Base-by-base conservation (phyloP, 2,888 invertebrate species). In the Pachliopta kotzebuea region DNA sequence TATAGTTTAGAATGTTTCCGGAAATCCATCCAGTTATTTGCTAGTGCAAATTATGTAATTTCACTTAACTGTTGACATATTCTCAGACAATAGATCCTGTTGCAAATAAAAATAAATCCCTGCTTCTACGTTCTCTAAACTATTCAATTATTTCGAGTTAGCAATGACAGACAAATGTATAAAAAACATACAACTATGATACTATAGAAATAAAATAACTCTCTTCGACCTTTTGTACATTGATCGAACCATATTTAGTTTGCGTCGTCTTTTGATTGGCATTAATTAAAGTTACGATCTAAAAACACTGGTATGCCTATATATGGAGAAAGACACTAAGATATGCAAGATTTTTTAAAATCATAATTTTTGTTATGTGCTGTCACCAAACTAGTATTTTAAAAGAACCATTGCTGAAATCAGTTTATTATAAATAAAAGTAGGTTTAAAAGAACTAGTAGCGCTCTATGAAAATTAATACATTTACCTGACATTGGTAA, bases 401-500 rank as follows among this genome's bases (percentile, higher is more conserved):
- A n/a, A n/a, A 45, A 45, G 18, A n/a, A 14, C 11, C 4, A 37
- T 14, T 37, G 37, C 11, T 37, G 26, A 6, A 37, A 37, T 37
- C 37, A 14, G 9, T 37, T 37, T 11, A 37, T 14, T 6, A 37
- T 45, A 1, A n/a, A 7, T n/a, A 42, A 42, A 42, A 4, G 6
- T n/a, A 45, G 7, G 8, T 18, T 45, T 45, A n/a, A 45, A n/a
- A 45, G 45, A n/a, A n/a, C 3, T 45, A 45, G 7, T 45, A 9
- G 14, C 14, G 37, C 14, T 1, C 37, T 37, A 11, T 37, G 14
- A 37, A 37, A 37, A 14, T 1, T 0, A 18, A n/a, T 45, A 9
- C 9, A 52, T 11, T 81, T 89, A 95, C 95, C 96, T 95, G 71
- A 96, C 94, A 71, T 95, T 95, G 2, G 95, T 96, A 62, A 97